Evolutionary conservation across 2,888 invertebrate species (phyloP).

Genomic region (Brenthis ino): DNA sequence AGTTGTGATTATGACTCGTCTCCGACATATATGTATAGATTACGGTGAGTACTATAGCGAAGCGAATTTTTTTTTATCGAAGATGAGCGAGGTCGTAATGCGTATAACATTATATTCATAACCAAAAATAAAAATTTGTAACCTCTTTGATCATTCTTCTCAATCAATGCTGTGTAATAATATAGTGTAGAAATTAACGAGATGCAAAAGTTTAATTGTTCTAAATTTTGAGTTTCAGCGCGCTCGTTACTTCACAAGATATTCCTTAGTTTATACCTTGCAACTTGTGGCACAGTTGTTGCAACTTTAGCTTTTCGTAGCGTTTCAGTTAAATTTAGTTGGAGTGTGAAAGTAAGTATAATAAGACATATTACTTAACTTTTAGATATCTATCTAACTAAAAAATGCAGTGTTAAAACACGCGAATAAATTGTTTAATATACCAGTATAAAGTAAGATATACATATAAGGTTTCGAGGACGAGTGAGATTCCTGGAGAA

Average conservation of each 20-base stretch:
- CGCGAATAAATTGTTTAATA: too few species aligned
- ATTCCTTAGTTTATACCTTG: constrained; percentile 19
- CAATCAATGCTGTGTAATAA: constrained; percentile 2
- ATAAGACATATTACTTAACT: neutral
- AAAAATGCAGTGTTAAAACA: too few species aligned
- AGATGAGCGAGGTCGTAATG: too few species aligned
- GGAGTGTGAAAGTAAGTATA: neutral
- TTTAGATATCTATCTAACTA: neutral
- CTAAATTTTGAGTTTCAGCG: constrained; percentile 29
- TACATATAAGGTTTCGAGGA: too few species aligned
- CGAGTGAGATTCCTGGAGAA: too few species aligned
- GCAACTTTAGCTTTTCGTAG: neutral
- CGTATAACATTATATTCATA: neutral
- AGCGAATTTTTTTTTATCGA: too few species aligned
- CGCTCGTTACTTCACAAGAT: constrained; percentile 37
- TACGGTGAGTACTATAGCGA: too few species aligned
- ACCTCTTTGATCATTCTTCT: neutral
- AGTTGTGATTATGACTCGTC: too few species aligned
- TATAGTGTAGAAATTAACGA: constrained; percentile 28
- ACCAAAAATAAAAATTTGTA: constrained; percentile 25
- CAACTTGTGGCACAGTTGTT: neutral
- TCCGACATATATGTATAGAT: too few species aligned
- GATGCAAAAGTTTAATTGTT: constrained; percentile 34
- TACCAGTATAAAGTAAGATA: too few species aligned
- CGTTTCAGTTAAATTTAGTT: neutral